Conservation (phyloP, 35 echinoderm and acorn worm genomes). For the Lytechinus pictus region DNA sequence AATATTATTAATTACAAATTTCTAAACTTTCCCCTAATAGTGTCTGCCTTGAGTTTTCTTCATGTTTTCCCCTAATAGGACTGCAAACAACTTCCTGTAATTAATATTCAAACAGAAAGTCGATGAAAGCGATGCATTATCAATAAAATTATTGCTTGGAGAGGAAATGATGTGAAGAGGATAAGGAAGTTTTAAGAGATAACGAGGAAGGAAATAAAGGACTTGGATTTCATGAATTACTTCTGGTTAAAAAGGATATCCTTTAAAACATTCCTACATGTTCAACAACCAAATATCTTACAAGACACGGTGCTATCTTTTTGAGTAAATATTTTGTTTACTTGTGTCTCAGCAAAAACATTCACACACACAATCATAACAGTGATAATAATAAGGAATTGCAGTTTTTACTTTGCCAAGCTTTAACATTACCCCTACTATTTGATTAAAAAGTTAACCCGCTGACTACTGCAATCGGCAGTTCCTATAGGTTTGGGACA, state of each 20-base stretch:
- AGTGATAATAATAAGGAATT: too few species aligned
- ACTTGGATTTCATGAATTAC: constrained; percentile 12
- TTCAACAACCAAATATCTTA: background rate
- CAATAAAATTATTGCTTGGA: background rate
- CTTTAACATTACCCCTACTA: too few species aligned
- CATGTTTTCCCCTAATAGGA: background rate
- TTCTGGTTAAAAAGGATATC: constrained; percentile 8
- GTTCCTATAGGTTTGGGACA: too few species aligned
- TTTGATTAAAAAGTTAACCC: too few species aligned
- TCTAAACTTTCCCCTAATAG: background rate
- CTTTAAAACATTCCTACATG: background rate
- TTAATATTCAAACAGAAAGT: too few species aligned
- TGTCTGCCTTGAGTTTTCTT: background rate
- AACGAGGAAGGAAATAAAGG: background rate
- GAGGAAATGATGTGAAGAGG: constrained; percentile 9
- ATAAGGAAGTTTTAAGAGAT: background rate
- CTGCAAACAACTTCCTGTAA: background rate
- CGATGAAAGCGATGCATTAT: background rate
- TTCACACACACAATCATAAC: too few species aligned
- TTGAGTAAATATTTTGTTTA: background rate
- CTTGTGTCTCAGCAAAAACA: background rate
- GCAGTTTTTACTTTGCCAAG: too few species aligned
- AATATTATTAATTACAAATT: background rate
- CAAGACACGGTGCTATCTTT: background rate
- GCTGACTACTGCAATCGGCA: too few species aligned